Evolutionary conservation across 1,140 invertebrate species (phyloP), one percentile per base, ranked within the genome.

Genomic region (Antheraea mylitta): DNA sequence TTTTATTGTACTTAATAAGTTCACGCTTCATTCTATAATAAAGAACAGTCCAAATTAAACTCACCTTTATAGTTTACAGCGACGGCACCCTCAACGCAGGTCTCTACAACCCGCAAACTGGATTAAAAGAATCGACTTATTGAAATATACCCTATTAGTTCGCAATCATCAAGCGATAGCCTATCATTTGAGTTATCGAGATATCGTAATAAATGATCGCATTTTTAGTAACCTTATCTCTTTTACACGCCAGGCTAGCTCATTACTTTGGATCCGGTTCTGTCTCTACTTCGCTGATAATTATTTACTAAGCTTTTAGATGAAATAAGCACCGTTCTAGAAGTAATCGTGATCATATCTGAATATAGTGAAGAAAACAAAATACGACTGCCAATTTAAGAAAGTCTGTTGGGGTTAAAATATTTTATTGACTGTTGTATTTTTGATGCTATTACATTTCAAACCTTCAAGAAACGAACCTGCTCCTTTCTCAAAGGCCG

Each of bases 121-220:
- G 74, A 78, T 81, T 78, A 77, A 67, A 67, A 38, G 68, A 78
- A 78, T 74, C 66, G 75, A 75, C 70, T 71, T 74, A 75, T 73
- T 63, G 66, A 75, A 81, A 75, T 81, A 78, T 81, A 78, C 66
- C 66, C 66, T 63, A 68, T 63, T 67, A 53, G 45, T 60, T 70
- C 18, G 60, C 61, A 73, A 77, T 75, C 77, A 72, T 30, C 0
- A 16, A 16, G 11, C 45, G 45, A 53, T 53, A 53, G 16, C 45
- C 45, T 53, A 53, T 53, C 45, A 13, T 53, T 53, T 53, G 10
- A 53, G 5, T 53, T 53, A 53, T 53, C 45, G 16, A n/a, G 45
- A 53, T 53, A 53, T 53, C 45, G 13, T 53, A 16, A 53, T 53
- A 16, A 16, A 53, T 53, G 13, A 53, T 53, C 45, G 45, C 11